Conservation (phyloP, 2,888 invertebrate genomes). For the Pogonocherus hispidulus region DNA sequence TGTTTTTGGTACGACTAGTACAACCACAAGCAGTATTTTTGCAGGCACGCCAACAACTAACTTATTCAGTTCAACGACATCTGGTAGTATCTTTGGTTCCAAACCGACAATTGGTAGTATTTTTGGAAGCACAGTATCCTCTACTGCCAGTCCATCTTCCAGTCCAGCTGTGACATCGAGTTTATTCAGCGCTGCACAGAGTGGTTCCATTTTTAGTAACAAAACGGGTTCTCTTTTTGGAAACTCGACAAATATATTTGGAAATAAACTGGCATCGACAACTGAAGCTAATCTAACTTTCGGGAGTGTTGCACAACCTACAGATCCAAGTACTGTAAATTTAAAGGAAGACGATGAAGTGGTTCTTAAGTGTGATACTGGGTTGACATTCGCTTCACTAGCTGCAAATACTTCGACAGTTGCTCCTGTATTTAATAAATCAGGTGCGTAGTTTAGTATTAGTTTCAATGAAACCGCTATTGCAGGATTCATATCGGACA, state of each 20-base stretch:
- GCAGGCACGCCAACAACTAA: constrained; percentile 39
- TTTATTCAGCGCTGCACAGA: constrained; percentile 39
- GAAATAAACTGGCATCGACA: constrained; percentile 12
- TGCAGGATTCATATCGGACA: no score
- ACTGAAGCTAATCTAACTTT: constrained; percentile 13
- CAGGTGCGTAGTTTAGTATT: constrained; percentile 37
- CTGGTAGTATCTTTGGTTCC: constrained; percentile 34
- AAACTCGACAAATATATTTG: constrained; percentile 24
- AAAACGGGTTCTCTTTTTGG: constrained; percentile 43
- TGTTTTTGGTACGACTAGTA: constrained; percentile 21
- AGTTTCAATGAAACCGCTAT: no score
- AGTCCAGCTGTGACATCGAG: constrained; percentile 19
- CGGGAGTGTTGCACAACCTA: background rate
- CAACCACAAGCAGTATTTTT: constrained; percentile 49
- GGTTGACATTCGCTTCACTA: constrained; percentile 64
- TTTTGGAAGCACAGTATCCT: constrained; percentile 32
- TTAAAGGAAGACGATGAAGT: constrained; percentile 57
- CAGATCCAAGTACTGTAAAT: constrained; percentile 30
- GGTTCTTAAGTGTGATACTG: constrained; percentile 61
- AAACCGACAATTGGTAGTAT: constrained; percentile 14
- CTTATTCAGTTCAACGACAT: constrained; percentile 32
- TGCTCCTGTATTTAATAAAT: constrained; percentile 50
- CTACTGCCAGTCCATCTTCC: constrained; percentile 14
- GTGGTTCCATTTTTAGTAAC: constrained; percentile 41
- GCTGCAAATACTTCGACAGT: constrained; percentile 57